Percentiles rank a stretch among this genome's conserved stretches.
phyloP scores from a whole-genome alignment of 2,113 vertebrate species.

The Mus pahari region DNA sequence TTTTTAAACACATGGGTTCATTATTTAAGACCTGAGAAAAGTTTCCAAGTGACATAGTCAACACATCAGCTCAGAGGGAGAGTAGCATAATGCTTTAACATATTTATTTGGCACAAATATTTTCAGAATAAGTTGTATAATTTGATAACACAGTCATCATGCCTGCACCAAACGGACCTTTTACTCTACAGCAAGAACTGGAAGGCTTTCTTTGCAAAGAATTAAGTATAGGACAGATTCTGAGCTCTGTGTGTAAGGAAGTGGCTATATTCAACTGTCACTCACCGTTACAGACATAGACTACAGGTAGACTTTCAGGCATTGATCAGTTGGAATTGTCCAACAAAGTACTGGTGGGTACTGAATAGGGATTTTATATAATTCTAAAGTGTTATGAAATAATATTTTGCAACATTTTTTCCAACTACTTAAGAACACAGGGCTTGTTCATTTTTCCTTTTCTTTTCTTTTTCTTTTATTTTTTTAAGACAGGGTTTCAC shows the following conservation, averaged over 20 bases:
- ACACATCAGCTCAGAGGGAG: background rate
- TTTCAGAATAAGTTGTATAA: conserved; percentile 8
- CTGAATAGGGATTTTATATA: background rate
- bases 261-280: background rate
- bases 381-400: background rate
- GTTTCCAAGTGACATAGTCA: background rate
- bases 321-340: background rate
- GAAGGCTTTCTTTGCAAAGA: background rate
- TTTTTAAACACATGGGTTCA: background rate
- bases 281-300: accelerated
- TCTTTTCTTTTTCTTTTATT: background rate
- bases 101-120: background rate
- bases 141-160: background rate
- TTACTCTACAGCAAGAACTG: background rate
- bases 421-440: background rate
- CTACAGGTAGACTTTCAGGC: background rate
- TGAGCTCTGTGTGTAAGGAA: background rate
- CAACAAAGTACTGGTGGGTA: background rate
- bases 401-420: background rate
- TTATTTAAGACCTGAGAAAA: conserved; percentile 19
- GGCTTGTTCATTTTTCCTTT: background rate
- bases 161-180: background rate
- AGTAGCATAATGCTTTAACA: background rate
- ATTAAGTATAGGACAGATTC: background rate
- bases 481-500: background rate